Evolutionary conservation across 2,888 invertebrate genomes (phyloP), one percentile per base, ranked within the genome.

Genomic region (Drosophila cracens): DNA sequence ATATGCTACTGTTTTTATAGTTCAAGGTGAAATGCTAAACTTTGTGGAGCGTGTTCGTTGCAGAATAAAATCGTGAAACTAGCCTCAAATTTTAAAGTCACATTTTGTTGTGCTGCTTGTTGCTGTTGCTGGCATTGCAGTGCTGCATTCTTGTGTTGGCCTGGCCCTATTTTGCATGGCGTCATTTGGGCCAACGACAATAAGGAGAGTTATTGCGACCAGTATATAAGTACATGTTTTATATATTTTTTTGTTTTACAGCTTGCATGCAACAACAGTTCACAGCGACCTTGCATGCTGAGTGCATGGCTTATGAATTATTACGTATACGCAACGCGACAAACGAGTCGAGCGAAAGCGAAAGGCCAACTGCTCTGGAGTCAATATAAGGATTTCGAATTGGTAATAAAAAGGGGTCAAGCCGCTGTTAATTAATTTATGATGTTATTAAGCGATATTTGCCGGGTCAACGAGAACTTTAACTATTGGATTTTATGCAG

Each of bases 11-110:
- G 36, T 60, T 60, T 72, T 87, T 83, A 90, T 91, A 89, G 91
- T 91, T 91, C 91, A 91, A 91, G 91, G 91, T 91, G 85, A 91
- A 81, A 79, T 85, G 82, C 74, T 74, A 85, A 83, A 81, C 74
- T 86, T 79, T 70, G 80, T 67, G 76, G 65, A 74, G 60, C 75
- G 61, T 48, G 70, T 46, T 70, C 67, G 53, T 61, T 59, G 75
- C 68, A 73, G 67, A 63, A 79, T 83, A 81, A 74, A 73, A 79
- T 79, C 77, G 71, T 68, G 69, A 76, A 74, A 63, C 63, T 74
- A 67, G 71, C 67, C 64, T 62, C 63, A 80, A 70, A 75, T 78
- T 84, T 75, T 59, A 81, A 74, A 74, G 66, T 65, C 60, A 51
- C 65, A 74, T 69, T 76, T 64, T 40, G 49, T 63, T 34, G 62